Percentiles rank a stretch among this genome's conserved stretches.
These are phyloP conservation scores for Meandrusa payeni DNA, from an alignment of 2,888 invertebrate species.

Conservation along the genomic window DNA sequence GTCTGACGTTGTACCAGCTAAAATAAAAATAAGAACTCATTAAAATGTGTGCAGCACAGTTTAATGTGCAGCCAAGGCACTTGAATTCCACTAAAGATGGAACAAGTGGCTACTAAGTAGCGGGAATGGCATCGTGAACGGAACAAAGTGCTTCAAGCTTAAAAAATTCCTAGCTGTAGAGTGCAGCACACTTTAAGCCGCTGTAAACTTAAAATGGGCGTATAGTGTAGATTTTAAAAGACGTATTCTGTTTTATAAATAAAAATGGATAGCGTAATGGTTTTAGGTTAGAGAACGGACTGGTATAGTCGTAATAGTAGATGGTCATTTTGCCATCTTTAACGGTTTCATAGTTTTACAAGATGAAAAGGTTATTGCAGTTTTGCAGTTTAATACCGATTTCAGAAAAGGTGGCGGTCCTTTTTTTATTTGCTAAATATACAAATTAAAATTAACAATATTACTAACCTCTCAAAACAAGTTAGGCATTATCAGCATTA, in stretches of 20 bases:
- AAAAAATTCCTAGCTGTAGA: conserved; percentile 11
- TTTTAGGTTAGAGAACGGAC: neutral
- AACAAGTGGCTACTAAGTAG: conserved; percentile 21
- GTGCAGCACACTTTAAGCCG: conserved; percentile 9
- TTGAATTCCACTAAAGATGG: conserved; percentile 10
- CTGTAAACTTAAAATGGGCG: conserved; percentile 1
- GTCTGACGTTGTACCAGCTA: too few relatives aligned
- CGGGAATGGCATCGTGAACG: conserved; percentile 16
- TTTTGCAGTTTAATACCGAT: too few relatives aligned
- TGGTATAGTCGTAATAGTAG: too few relatives aligned
- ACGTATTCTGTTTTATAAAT: neutral
- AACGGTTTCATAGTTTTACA: too few relatives aligned
- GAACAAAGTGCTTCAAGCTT: conserved; percentile 13
- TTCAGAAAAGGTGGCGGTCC: too few relatives aligned
- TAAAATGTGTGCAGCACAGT: conserved; percentile 5
- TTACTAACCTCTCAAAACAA: too few relatives aligned
- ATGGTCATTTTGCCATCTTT: too few relatives aligned
- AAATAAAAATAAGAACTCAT: conserved; percentile 1
- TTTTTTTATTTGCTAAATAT: too few relatives aligned
- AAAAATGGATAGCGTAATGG: neutral
- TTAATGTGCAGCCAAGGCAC: conserved; percentile 11
- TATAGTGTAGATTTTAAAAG: conserved; percentile 1
- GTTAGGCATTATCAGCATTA: too few relatives aligned
- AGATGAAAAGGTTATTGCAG: too few relatives aligned
- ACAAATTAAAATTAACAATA: too few relatives aligned